These are phyloP conservation scores for Montipora capitata DNA, from an alignment of 92 coral and sea anemone species.

Conservation along the genomic window DNA sequence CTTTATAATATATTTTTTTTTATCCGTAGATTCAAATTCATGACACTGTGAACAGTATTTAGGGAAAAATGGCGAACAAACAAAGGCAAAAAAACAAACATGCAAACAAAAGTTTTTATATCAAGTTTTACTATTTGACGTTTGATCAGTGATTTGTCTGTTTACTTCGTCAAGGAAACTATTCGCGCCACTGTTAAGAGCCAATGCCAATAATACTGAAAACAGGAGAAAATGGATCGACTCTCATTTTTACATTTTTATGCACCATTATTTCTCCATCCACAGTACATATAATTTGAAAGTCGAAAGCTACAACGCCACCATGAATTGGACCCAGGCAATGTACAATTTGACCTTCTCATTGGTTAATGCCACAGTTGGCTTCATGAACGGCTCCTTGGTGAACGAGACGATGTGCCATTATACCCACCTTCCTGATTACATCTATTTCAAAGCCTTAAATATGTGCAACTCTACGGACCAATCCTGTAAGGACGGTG, in stretches of 20 bases:
- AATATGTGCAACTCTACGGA: slow-evolving; percentile 59
- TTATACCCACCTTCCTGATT: slow-evolving; percentile 38
- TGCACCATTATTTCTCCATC: neutral
- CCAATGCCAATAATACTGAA: no score
- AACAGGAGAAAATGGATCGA: neutral
- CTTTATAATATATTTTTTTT: no score
- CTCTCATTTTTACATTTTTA: neutral
- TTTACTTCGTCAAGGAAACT: neutral
- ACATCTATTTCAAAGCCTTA: slow-evolving; percentile 42
- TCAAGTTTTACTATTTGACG: no score
- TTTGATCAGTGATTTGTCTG: no score
- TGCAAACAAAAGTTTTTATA: no score
- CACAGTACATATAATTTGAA: slow-evolving; percentile 45
- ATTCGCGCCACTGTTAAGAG: neutral
- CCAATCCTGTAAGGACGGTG: slow-evolving; percentile 45
- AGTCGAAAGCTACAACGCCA: slow-evolving; percentile 23
- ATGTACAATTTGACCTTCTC: slow-evolving; percentile 39
- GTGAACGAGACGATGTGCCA: slow-evolving; percentile 64
- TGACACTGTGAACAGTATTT: no score
- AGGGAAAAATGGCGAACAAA: no score
- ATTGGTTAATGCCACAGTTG: slow-evolving; percentile 62
- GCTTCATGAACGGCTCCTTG: slow-evolving; percentile 78
- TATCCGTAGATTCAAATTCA: no score
- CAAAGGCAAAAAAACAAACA: no score
- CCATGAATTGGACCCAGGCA: slow-evolving; percentile 43